These are phyloP conservation scores for Numida meleagris DNA, from an alignment of 2,113 vertebrate genomes.

Conservation along the genomic window DNA sequence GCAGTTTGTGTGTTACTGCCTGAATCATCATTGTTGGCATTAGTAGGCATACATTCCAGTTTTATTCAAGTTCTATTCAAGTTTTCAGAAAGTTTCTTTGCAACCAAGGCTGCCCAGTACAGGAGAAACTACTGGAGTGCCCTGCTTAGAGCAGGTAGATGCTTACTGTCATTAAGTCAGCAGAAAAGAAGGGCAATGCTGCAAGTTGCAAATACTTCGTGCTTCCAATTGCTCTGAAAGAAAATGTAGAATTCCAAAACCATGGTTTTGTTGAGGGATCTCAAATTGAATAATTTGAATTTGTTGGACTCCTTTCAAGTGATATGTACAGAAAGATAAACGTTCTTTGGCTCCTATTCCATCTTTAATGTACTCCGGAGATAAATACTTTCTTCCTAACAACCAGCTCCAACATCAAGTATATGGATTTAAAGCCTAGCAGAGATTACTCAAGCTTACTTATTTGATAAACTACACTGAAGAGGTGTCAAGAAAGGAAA, in stretches of 20 bases:
- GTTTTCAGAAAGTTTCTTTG: slow-evolving; percentile 51
- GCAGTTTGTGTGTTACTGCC: slow-evolving; percentile 9
- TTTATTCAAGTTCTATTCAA: slow-evolving; percentile 52
- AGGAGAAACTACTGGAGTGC: slow-evolving; percentile 25
- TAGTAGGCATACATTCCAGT: background rate
- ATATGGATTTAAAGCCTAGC: background rate
- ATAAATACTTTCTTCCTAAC: background rate
- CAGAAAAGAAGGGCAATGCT: background rate
- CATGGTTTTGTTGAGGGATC: background rate
- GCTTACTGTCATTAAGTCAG: slow-evolving; percentile 23
- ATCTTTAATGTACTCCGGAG: background rate
- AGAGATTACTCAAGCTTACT: background rate
- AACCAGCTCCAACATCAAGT: background rate
- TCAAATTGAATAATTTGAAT: slow-evolving; percentile 1
- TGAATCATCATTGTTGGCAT: slow-evolving; percentile 52
- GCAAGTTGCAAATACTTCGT: slow-evolving; percentile 13
- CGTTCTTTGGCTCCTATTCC: background rate
- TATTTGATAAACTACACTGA: background rate
- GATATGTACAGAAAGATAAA: background rate
- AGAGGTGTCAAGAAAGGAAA: background rate
- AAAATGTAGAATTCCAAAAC: background rate
- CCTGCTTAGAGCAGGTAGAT: background rate
- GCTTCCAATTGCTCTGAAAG: background rate
- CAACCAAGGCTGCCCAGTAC: slow-evolving; percentile 39
- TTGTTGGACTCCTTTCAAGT: background rate